A percentile compares a stretch with the other conserved stretches of the same genome.
Conservation (phyloP, 2,113 vertebrate genomes). For the Rhegmatorhina hoffmannsi region DNA sequence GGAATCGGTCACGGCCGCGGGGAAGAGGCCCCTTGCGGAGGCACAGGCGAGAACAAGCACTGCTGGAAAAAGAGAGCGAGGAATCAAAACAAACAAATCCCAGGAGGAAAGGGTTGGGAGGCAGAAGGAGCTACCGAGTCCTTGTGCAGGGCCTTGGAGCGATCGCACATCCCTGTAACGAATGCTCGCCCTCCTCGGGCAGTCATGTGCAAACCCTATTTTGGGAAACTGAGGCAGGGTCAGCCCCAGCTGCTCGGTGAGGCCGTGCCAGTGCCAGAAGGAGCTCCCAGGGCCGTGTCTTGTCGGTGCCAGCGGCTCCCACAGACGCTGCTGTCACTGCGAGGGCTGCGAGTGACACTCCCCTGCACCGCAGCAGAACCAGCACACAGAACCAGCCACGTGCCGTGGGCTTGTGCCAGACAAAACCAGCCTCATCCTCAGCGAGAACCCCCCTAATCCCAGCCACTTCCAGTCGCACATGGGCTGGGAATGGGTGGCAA, state of each 20-base stretch:
- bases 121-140: background rate
- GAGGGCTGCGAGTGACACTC: background rate
- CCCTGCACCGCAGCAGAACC: background rate
- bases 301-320: fast-evolving
- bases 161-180: background rate
- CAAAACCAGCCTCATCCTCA: background rate
- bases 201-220: conserved; percentile 23
- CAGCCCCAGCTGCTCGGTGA: background rate
- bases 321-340: fast-evolving
- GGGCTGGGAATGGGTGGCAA: fast-evolving
- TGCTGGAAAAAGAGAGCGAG: background rate
- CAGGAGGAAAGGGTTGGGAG: background rate
- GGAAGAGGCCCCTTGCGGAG: background rate
- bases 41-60: background rate
- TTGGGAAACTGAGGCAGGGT: conserved; percentile 63
- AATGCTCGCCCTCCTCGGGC: background rate
- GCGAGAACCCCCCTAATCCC: background rate
- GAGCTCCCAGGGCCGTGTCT: fast-evolving
- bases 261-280: background rate
- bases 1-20: background rate
- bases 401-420: background rate
- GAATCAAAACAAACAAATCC: conserved; percentile 37
- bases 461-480: fast-evolving
- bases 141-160: fast-evolving
- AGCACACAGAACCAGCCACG: background rate